A percentile compares a stretch with the other conserved stretches of the same genome.
Conservation (phyloP, 2,113 vertebrate genomes). For the Platanista minor region DNA sequence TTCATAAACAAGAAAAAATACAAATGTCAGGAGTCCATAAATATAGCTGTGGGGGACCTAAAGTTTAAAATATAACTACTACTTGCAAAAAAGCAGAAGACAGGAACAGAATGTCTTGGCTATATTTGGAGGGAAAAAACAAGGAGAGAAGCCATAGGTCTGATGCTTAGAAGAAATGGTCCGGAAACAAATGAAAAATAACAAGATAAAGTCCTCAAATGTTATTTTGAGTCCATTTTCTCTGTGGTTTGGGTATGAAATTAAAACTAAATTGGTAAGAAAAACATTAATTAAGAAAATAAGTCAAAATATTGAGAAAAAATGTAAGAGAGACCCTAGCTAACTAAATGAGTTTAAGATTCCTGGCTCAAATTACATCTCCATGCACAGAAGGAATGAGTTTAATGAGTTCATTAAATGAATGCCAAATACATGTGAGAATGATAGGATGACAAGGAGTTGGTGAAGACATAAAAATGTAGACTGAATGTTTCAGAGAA, state of each 20-base stretch:
- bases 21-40: background rate
- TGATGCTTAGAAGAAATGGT: background rate
- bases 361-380: conserved; percentile 5
- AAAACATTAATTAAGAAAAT: background rate
- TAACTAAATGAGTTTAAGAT: conserved; percentile 2
- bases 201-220: background rate
- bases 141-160: background rate
- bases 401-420: conserved; percentile 30
- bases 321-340: background rate
- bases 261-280: background rate
- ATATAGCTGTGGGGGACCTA: background rate
- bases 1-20: background rate
- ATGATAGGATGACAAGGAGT: background rate
- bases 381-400: background rate
- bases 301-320: conserved; percentile 38
- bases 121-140: background rate
- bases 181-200: background rate
- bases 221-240: background rate
- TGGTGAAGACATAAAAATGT: background rate
- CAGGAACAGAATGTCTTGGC: background rate
- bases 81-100: background rate
- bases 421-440: conserved; percentile 3
- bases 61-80: background rate
- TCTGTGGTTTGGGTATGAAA: background rate
- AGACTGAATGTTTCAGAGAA: background rate